phyloP scores from a whole-genome alignment of 2,113 vertebrate genomes.

The Tychaedon coryphoeus region DNA sequence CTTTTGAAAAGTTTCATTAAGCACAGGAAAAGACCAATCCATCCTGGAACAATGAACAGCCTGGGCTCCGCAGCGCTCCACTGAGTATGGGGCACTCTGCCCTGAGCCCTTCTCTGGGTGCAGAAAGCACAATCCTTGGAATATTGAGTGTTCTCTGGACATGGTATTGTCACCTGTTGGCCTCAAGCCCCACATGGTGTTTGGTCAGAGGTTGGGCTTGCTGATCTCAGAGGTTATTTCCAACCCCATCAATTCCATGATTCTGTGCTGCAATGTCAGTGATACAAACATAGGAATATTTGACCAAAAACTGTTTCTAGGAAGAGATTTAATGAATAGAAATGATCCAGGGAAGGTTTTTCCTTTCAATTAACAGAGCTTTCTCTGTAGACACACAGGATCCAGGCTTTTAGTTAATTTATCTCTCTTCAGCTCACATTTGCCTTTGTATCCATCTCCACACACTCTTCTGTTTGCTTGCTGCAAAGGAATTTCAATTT shows the following conservation, averaged over 20 bases:
- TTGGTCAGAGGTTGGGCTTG: neutral
- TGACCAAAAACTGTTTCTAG: neutral
- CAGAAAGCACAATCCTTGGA: neutral
- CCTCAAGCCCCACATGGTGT: neutral
- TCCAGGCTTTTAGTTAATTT: neutral
- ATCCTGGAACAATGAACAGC: neutral
- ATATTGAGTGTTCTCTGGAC: neutral
- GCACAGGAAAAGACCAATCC: neutral
- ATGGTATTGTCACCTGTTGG: neutral
- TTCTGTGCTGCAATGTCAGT: neutral
- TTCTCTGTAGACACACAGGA: neutral
- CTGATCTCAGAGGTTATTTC: neutral
- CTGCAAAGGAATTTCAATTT: neutral
- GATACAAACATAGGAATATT: neutral
- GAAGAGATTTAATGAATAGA: neutral
- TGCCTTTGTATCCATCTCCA: neutral
- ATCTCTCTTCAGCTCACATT: neutral
- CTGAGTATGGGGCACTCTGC: rapidly evolving
- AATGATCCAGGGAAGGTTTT: neutral
- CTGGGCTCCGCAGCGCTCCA: rapidly evolving
- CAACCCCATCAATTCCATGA: neutral
- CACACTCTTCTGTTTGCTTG: neutral
- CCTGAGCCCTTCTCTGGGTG: neutral
- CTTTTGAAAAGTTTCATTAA: neutral
- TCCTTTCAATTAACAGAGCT: neutral